Percentiles rank a stretch among this genome's conserved stretches.
These are phyloP conservation scores for Pocillopora damicornis DNA, from an alignment of 64 coral and sea anemone genomes.

Conservation along the genomic window DNA sequence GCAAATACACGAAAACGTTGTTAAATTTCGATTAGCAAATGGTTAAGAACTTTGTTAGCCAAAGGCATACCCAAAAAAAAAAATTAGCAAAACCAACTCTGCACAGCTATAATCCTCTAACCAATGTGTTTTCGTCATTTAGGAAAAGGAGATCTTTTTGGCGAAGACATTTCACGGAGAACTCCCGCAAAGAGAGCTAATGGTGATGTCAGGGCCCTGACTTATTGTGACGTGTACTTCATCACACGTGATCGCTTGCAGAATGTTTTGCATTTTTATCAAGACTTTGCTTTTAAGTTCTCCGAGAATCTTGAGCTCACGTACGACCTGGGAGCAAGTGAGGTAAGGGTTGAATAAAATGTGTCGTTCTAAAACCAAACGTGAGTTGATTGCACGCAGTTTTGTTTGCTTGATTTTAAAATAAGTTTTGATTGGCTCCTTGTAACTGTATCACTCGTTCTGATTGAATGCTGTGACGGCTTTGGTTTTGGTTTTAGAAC, in stretches of 20 bases:
- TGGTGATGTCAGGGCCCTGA: constrained; percentile 89
- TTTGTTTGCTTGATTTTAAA: too few species aligned
- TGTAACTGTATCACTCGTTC: too few species aligned
- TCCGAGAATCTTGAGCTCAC: constrained; percentile 80
- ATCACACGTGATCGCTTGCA: constrained; percentile 88
- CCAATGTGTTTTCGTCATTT: not conserved
- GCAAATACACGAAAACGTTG: too few species aligned
- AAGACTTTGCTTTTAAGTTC: constrained; percentile 82
- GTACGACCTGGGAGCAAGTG: constrained; percentile 82
- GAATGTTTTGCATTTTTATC: constrained; percentile 81
- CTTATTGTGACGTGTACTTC: constrained; percentile 87
- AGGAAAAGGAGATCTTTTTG: constrained; percentile 93
- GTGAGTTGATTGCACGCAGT: too few species aligned
- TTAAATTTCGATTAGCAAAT: too few species aligned
- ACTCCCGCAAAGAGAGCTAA: constrained; percentile 70
- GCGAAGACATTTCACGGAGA: constrained; percentile 88
- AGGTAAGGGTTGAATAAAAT: constrained; percentile 43
- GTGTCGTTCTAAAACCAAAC: not conserved
- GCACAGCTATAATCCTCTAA: too few species aligned
- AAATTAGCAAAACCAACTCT: too few species aligned
- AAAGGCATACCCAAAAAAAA: too few species aligned
- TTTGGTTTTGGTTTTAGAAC: too few species aligned
- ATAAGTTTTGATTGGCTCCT: too few species aligned
- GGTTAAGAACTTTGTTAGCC: too few species aligned
- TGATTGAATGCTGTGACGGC: too few species aligned